Base-by-base conservation (phyloP, 1,140 invertebrate species). In the Pomacea maculata region DNA sequence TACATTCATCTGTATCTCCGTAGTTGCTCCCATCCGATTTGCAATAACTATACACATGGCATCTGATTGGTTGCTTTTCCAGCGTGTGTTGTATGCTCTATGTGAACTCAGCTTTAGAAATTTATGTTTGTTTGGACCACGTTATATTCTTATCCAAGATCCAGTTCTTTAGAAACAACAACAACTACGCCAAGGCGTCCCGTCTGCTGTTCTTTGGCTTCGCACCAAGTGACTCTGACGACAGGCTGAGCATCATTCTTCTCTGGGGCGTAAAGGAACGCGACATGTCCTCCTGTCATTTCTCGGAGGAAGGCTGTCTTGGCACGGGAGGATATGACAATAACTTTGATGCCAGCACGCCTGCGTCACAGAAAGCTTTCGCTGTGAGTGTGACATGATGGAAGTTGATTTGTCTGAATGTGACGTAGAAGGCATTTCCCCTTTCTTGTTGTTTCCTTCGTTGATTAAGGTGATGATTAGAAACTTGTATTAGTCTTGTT, bases 251-350 rank as follows among this genome's bases (percentile, higher is more conserved):
- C 17, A 79, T 87, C n/a, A 84, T 83, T 85, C 68, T 87, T 52
- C 78, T 83, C 11, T 87, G 86, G 86, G 86, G 86, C 21, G 75
- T 87, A 5, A 81, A 80, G 61, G 76, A 84, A 29, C 83, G 83
- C 71, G 85, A 87, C 75, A 77, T 86, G 61, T 75, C 67, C 52
- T 29, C 21, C 34, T 87, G 86, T 71, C 81, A 86, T 75, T 82
- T 82, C 61, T 80, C 82, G 1, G 80, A 84, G 29, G 19, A 78
- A 45, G 45, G 78, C 9, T 87, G 86, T 78, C 78, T 55, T 0
- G 86, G 86, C 8, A 72, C 79, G 52, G 73, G 77, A 45, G 75
- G 71, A 21, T 82, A 63, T 64, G 85, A 87, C 68, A 68, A 78
- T 14, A 29, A 29, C 52, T 87, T 87, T 76, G 79, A 85, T 63